Evolutionary conservation across 2,797 vertebrate genomes (phyloP).

Genomic region (Acrossocheilus wenchowensis): DNA sequence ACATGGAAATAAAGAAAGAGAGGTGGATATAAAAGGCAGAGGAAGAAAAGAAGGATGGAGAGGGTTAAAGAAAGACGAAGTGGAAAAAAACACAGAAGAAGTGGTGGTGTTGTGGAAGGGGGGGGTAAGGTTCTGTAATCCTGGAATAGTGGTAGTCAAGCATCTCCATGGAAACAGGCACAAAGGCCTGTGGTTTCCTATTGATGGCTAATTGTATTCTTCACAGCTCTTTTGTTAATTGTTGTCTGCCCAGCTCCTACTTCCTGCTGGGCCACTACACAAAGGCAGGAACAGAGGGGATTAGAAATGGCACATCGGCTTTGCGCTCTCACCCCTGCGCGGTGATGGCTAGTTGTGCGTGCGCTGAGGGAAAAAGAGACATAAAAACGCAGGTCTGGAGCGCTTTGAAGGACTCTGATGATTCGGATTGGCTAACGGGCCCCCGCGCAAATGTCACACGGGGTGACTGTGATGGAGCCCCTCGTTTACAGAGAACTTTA

Average conservation of each 20-base stretch:
- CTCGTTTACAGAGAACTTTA: constrained; percentile 46
- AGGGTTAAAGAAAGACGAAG: constrained; percentile 51
- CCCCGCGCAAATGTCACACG: constrained; percentile 16
- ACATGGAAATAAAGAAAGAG: constrained; percentile 61
- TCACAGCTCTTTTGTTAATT: constrained; percentile 91
- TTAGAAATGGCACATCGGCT: constrained; percentile 85
- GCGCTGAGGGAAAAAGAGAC: constrained; percentile 55
- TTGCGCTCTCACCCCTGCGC: constrained; percentile 66
- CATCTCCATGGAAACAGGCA: constrained; percentile 85
- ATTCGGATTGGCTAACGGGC: constrained; percentile 34
- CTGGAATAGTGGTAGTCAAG: constrained; percentile 83
- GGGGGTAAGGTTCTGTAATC: constrained; percentile 80
- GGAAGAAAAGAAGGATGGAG: constrained; percentile 49
- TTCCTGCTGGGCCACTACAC: constrained; percentile 87
- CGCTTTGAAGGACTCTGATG: constrained; percentile 52
- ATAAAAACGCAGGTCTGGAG: constrained; percentile 51
- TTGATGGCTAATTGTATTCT: constrained; percentile 90
- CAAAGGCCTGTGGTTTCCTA: constrained; percentile 87
- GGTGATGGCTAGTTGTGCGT: constrained; percentile 65
- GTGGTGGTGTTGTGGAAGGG: constrained; percentile 64
- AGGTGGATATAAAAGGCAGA: constrained; percentile 48
- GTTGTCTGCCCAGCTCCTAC: constrained; percentile 88
- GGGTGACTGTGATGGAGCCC: constrained; percentile 34
- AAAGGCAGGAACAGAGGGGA: constrained; percentile 87
- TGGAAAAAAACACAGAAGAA: constrained; percentile 50